Percentiles rank a stretch among this genome's conserved stretches.
Conservation (phyloP, 92 coral and sea anemone species). For the Chrysogorgia sp. region DNA sequence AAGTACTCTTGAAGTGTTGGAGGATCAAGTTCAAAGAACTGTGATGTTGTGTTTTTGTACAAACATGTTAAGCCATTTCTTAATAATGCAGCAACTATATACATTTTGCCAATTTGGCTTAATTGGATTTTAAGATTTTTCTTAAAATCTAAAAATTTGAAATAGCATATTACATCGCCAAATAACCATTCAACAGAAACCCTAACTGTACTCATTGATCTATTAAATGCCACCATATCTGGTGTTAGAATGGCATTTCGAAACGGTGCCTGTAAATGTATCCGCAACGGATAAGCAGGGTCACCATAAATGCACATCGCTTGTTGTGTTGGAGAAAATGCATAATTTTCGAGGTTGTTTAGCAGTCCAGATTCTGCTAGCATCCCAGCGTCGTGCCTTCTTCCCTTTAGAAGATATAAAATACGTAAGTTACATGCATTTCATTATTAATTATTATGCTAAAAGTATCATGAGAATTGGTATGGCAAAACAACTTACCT, state of each 20-base stretch:
- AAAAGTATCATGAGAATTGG: no score
- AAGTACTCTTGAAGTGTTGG: constrained; percentile 25
- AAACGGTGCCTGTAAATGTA: constrained; percentile 24
- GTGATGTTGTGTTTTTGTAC: constrained; percentile 8
- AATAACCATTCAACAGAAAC: constrained; percentile 27
- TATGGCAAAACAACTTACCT: constrained; percentile 11
- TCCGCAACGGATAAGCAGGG: constrained; percentile 27
- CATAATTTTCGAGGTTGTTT: neutral
- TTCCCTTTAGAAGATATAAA: constrained; percentile 14
- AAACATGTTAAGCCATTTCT: constrained; percentile 27
- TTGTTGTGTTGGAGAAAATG: constrained; percentile 4
- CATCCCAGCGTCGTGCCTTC: constrained; percentile 29
- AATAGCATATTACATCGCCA: constrained; percentile 21
- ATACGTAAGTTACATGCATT: no score
- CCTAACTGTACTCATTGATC: constrained; percentile 24
- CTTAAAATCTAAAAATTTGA: constrained; percentile 21
- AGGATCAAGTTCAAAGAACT: constrained; percentile 23
- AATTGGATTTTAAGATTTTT: constrained; percentile 6
- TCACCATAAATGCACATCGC: constrained; percentile 28
- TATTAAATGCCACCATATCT: constrained; percentile 14
- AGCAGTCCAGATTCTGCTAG: constrained; percentile 23
- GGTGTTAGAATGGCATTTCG: constrained; percentile 18
- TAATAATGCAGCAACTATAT: constrained; percentile 12
- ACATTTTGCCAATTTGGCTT: constrained; percentile 31
- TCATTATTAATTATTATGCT: no score